phyloP scores from a whole-genome alignment of 1,140 invertebrate species.

The Atta texana region DNA sequence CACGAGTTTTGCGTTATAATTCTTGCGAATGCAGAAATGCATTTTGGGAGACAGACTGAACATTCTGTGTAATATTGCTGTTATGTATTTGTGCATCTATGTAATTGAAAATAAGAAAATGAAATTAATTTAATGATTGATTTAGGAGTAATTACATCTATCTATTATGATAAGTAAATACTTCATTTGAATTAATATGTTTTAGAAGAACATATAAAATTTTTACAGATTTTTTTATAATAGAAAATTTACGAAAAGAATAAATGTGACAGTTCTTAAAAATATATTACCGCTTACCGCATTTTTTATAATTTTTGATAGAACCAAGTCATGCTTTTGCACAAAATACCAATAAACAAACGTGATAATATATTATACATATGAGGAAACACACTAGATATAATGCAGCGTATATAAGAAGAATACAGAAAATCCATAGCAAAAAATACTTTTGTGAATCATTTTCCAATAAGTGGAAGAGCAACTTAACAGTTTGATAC shows the following conservation, averaged over 20 bases:
- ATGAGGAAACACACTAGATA: constrained; percentile 77
- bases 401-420: constrained; percentile 74
- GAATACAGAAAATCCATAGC: constrained; percentile 74
- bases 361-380: constrained; percentile 81
- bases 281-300: constrained; percentile 10
- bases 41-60: constrained; percentile 20
- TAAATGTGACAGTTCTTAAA: neutral
- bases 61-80: neutral
- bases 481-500: constrained; percentile 55
- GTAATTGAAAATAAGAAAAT: neutral
- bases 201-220: neutral
- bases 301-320: neutral
- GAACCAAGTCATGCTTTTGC: constrained; percentile 68
- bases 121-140: constrained; percentile 1
- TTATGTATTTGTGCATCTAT: neutral
- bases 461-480: constrained; percentile 17
- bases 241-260: neutral
- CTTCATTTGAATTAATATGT: neutral
- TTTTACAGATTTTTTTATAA: neutral
- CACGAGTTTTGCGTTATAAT: constrained; percentile 51
- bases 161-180: neutral
- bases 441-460: constrained; percentile 66
- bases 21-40: constrained; percentile 12
- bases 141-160: neutral
- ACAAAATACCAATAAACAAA: constrained; percentile 78